Percentiles rank a stretch among this genome's conserved stretches.
Conservation (phyloP, 2,113 vertebrate genomes). For the Spilogale gracilis region DNA sequence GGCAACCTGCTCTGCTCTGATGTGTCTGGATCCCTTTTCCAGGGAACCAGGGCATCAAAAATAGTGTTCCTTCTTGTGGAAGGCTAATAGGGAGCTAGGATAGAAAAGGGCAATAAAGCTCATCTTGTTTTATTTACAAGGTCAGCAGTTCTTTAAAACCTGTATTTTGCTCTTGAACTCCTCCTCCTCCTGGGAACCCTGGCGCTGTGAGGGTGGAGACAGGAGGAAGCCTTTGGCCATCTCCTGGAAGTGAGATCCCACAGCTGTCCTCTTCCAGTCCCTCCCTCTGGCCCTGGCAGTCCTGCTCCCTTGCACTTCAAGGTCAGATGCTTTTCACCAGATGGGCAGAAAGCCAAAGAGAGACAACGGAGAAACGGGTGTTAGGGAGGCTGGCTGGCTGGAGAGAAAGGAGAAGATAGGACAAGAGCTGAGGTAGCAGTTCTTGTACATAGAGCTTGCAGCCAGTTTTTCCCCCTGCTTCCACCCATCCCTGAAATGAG, state of each 20-base stretch:
- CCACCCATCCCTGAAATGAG: background rate
- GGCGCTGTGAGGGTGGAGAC: background rate
- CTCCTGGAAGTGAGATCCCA: background rate
- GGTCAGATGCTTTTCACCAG: background rate
- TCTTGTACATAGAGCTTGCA: background rate
- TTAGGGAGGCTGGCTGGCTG: background rate
- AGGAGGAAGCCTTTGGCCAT: background rate
- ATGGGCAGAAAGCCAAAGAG: background rate
- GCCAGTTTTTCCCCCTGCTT: background rate
- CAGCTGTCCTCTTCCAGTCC: background rate
- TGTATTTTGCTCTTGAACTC: background rate
- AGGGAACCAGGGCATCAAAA: background rate
- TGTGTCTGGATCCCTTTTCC: constrained; percentile 19
- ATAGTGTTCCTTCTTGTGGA: constrained; percentile 59
- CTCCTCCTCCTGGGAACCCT: background rate
- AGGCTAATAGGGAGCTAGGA: constrained; percentile 38
- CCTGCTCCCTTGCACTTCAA: background rate
- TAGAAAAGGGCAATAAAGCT: constrained; percentile 20
- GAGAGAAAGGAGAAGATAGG: background rate
- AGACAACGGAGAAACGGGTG: background rate
- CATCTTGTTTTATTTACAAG: background rate
- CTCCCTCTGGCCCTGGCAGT: background rate
- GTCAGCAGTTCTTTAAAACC: background rate
- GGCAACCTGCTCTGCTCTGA: background rate
- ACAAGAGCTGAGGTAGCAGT: too few relatives aligned